A percentile compares a stretch with the other conserved stretches of the same genome.
Conservation (phyloP, 2,797 vertebrate species). For the Eremophila alpestris region DNA sequence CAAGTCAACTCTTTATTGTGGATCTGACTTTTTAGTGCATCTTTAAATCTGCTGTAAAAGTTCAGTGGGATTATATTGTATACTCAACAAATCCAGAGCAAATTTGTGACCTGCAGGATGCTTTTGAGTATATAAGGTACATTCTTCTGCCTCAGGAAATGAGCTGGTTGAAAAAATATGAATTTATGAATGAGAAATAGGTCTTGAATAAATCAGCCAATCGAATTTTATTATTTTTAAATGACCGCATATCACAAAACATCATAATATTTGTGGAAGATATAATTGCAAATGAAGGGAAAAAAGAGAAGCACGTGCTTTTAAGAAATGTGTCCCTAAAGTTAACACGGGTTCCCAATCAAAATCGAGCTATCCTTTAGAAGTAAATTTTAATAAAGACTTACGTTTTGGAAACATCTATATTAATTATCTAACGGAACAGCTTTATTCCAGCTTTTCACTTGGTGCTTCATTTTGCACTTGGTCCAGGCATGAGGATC, state of each 20-base stretch:
- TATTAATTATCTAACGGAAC: neutral
- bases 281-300: neutral
- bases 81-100: slow-evolving; percentile 3
- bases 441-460: slow-evolving; percentile 46
- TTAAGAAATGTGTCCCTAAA: neutral
- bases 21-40: neutral
- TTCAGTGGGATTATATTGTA: neutral
- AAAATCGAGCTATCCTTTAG: slow-evolving; percentile 10
- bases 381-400: slow-evolving; percentile 16
- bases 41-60: slow-evolving; percentile 40
- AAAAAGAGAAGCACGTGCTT: neutral
- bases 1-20: slow-evolving; percentile 13
- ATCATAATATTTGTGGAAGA: neutral
- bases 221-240: slow-evolving; percentile 8
- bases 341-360: neutral
- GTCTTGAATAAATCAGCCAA: neutral
- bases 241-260: neutral
- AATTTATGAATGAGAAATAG: slow-evolving; percentile 21
- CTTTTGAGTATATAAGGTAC: neutral
- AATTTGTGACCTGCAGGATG: neutral
- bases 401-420: neutral
- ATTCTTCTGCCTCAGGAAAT: slow-evolving; percentile 25
- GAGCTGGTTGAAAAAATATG: neutral
- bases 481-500: neutral
- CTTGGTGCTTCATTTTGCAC: neutral